Percentiles rank a stretch among this genome's conserved stretches.
Conservation (phyloP, 2,797 vertebrate species). For the Phoeniculus purpureus region DNA sequence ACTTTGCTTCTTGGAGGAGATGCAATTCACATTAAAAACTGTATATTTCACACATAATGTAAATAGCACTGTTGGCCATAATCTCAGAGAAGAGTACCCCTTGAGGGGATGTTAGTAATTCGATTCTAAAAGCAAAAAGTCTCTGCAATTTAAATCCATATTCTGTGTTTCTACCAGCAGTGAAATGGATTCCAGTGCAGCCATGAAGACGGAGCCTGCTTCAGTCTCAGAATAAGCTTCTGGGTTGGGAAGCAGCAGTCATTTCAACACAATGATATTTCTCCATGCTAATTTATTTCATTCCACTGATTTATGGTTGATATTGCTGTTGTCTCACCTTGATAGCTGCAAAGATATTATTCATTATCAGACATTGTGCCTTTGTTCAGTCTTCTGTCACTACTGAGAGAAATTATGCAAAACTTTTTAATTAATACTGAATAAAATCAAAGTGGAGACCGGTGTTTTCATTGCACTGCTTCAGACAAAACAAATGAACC, state of each 20-base stretch:
- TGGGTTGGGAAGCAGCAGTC: neutral
- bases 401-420: constrained; percentile 50
- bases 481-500: constrained; percentile 37
- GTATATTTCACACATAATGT: neutral
- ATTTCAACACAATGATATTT: neutral
- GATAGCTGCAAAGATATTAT: constrained; percentile 20
- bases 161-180: neutral
- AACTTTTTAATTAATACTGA: constrained; percentile 68
- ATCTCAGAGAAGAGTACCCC: neutral
- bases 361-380: neutral
- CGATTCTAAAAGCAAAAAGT: neutral
- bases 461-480: constrained; percentile 34
- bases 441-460: constrained; percentile 28
- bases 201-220: rapidly evolving
- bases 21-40: neutral
- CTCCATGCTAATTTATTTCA: constrained; percentile 46
- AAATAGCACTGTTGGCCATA: neutral
- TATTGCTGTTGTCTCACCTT: constrained; percentile 53
- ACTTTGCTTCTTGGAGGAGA: neutral
- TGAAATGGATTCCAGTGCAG: neutral
- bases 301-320: constrained; percentile 42
- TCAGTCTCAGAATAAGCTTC: neutral
- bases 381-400: constrained; percentile 50
- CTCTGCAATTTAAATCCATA: neutral
- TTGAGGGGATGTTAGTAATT: neutral